Conservation (phyloP, 2,113 vertebrate genomes). For the Dicerorhinus sumatrensis region DNA sequence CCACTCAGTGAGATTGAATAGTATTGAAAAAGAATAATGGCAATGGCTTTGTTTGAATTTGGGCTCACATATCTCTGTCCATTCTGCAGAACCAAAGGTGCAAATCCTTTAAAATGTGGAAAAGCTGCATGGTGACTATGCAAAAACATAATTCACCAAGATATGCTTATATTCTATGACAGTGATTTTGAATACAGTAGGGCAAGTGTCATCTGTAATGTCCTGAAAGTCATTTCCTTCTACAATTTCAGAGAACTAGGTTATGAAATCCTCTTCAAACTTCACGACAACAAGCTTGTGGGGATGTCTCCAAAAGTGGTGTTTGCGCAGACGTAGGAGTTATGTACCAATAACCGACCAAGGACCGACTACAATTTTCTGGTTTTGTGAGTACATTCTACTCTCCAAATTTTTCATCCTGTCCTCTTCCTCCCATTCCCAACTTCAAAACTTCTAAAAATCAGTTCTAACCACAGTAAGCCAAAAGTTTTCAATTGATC, state of each 20-base stretch:
- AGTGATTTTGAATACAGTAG: constrained; percentile 20
- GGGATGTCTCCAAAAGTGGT: neutral
- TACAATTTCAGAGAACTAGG: neutral
- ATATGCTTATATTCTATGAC: neutral
- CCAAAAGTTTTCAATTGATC: neutral
- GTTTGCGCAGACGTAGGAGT: neutral
- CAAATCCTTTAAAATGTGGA: constrained; percentile 31
- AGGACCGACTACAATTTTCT: neutral
- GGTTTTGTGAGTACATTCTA: neutral
- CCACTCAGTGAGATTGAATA: neutral
- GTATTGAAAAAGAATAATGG: neutral
- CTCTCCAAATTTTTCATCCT: neutral
- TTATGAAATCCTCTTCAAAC: constrained; percentile 38
- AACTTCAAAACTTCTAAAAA: neutral
- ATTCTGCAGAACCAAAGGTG: neutral
- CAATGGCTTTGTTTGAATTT: neutral
- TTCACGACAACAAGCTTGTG: neutral
- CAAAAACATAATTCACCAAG: neutral
- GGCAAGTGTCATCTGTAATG: neutral
- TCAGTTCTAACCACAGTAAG: neutral
- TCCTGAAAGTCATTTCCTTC: neutral
- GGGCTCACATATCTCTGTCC: neutral
- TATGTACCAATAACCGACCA: neutral
- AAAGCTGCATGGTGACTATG: neutral
- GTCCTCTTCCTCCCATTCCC: neutral